Conservation (phyloP, 1,140 invertebrate genomes). For the Chlorops oryzae region DNA sequence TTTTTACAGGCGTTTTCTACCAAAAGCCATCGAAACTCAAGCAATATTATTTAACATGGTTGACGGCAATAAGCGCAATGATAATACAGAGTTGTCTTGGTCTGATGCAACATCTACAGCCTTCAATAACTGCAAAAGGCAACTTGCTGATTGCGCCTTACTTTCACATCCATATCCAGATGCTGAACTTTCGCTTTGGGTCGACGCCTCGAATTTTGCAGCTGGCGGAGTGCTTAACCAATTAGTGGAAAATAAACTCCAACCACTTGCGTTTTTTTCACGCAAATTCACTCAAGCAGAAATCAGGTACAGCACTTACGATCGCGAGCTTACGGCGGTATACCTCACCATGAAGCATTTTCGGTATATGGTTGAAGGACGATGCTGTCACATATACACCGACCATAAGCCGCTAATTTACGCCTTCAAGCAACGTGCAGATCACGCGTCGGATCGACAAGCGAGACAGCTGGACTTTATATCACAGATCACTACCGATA, state of each 20-base stretch:
- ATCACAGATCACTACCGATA: slow-evolving; percentile 40
- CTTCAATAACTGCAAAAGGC: not conserved
- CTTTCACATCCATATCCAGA: not conserved
- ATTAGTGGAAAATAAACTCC: not conserved
- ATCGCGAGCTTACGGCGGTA: slow-evolving; percentile 1
- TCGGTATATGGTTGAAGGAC: not conserved
- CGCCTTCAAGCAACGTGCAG: slow-evolving; percentile 19
- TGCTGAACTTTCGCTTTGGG: not conserved
- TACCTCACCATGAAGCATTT: slow-evolving; percentile 1
- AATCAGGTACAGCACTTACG: not conserved
- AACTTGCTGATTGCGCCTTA: not conserved
- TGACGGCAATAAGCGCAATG: slow-evolving; percentile 2
- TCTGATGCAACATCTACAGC: not conserved
- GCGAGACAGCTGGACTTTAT: slow-evolving; percentile 40
- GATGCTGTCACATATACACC: not conserved
- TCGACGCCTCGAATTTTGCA: not conserved
- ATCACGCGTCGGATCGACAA: slow-evolving; percentile 21
- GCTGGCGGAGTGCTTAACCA: not conserved
- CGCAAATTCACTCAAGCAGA: not conserved
- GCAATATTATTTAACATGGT: slow-evolving; percentile 12
- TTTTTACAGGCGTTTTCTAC: slow-evolving; percentile 38
- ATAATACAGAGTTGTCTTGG: not conserved
- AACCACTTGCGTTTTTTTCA: not conserved
- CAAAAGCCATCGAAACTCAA: slow-evolving; percentile 26
- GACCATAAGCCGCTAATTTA: slow-evolving; percentile 9